These are phyloP conservation scores for Amazonetta brasiliensis DNA, from an alignment of 2,797 vertebrate species.

Conservation along the genomic window DNA sequence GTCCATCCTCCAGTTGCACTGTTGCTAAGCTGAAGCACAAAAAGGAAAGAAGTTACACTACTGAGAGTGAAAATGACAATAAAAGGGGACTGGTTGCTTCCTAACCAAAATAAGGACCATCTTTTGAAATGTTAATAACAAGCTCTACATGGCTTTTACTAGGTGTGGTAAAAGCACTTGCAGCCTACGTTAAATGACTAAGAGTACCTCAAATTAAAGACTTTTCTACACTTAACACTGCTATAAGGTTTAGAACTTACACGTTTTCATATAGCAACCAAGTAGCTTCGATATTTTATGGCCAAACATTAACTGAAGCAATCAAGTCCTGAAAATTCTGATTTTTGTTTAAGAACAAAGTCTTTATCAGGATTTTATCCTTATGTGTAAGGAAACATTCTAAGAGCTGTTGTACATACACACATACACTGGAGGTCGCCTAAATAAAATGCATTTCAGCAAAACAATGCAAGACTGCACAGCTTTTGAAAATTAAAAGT, in stretches of 20 bases:
- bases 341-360: not conserved
- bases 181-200: not conserved
- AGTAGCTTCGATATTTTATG: not conserved
- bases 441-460: not conserved
- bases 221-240: not conserved
- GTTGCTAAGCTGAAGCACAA: not conserved
- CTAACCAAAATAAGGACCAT: not conserved
- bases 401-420: not conserved
- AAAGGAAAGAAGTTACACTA: not conserved
- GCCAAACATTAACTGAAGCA: not conserved
- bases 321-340: not conserved
- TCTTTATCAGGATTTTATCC: not conserved
- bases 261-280: not conserved
- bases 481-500: not conserved
- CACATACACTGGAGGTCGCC: not conserved
- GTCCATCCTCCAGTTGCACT: not conserved
- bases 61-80: not conserved
- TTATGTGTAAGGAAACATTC: rapidly evolving
- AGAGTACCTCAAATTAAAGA: not conserved
- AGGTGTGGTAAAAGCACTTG: not conserved
- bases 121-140: not conserved
- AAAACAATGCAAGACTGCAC: not conserved
- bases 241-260: not conserved
- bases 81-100: not conserved
- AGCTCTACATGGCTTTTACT: not conserved